These are phyloP conservation scores for Heliconius charithonia DNA, from an alignment of 2,888 invertebrate genomes.

Conservation along the genomic window DNA sequence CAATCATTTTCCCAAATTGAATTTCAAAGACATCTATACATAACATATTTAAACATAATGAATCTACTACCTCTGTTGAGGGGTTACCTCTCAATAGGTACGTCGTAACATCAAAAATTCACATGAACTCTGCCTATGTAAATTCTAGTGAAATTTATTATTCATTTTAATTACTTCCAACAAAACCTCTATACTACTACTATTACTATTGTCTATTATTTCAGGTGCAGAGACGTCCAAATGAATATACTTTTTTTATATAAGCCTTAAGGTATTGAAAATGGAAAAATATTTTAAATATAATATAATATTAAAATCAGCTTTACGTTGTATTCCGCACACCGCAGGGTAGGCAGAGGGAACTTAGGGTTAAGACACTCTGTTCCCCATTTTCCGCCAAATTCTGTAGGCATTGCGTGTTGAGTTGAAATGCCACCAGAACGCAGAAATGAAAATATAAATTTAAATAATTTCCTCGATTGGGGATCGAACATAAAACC, in stretches of 20 bases:
- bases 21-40: too few relatives aligned
- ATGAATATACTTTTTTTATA: constrained; percentile 7
- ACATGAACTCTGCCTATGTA: constrained; percentile 6
- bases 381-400: too few relatives aligned
- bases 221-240: constrained; percentile 10
- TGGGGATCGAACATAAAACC: too few relatives aligned
- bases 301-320: not conserved
- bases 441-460: too few relatives aligned
- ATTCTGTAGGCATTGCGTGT: too few relatives aligned
- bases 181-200: constrained; percentile 13
- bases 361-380: too few relatives aligned
- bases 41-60: too few relatives aligned
- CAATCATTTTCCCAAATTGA: too few relatives aligned
- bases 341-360: too few relatives aligned
- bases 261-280: not conserved
- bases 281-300: not conserved
- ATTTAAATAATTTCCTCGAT: too few relatives aligned
- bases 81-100: constrained; percentile 43
- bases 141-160: constrained; percentile 23
- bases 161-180: constrained; percentile 26
- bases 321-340: too few relatives aligned
- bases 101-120: constrained; percentile 42
- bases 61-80: not conserved
- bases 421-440: too few relatives aligned
- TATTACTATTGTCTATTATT: constrained; percentile 26